These are phyloP conservation scores for Neoniphon sammara DNA, from an alignment of 2,797 vertebrate genomes.

Conservation along the genomic window DNA sequence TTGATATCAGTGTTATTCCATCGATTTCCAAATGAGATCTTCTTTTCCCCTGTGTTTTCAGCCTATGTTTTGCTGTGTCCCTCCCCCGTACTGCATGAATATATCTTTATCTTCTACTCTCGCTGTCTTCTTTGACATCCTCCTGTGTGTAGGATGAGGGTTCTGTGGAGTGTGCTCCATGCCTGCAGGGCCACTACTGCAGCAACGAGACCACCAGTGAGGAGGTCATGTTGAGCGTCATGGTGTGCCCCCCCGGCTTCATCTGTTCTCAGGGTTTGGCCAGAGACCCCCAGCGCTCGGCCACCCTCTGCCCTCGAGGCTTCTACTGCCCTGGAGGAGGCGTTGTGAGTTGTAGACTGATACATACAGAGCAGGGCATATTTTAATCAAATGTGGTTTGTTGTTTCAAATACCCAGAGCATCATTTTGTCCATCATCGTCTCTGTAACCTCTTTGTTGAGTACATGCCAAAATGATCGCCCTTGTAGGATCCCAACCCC, in stretches of 20 bases:
- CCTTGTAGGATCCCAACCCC: constrained; percentile 82
- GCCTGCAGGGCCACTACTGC: constrained; percentile 89
- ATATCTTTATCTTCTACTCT: constrained; percentile 67
- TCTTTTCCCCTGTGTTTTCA: constrained; percentile 39
- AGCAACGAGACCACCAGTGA: constrained; percentile 87
- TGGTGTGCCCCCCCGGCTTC: constrained; percentile 89
- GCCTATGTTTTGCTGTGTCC: constrained; percentile 43
- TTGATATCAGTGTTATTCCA: constrained; percentile 25
- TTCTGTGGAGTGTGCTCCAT: constrained; percentile 84
- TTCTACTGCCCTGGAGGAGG: constrained; percentile 88
- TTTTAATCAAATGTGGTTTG: neutral
- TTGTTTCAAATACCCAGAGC: neutral
- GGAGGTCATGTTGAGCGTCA: constrained; percentile 86
- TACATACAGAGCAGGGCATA: neutral
- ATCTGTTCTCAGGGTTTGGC: constrained; percentile 88
- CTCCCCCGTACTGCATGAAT: constrained; percentile 61
- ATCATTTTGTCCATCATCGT: neutral
- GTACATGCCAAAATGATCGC: constrained; percentile 7
- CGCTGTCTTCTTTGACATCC: constrained; percentile 50
- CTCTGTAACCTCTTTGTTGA: neutral
- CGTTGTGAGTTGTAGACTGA: constrained; percentile 78
- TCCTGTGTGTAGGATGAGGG: constrained; percentile 84
- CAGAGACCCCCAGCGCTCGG: constrained; percentile 82
- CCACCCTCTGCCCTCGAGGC: constrained; percentile 87
- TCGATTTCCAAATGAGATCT: constrained; percentile 37